phyloP scores from a whole-genome alignment of 2,888 invertebrate species.

The Notocelia uddmanniana region DNA sequence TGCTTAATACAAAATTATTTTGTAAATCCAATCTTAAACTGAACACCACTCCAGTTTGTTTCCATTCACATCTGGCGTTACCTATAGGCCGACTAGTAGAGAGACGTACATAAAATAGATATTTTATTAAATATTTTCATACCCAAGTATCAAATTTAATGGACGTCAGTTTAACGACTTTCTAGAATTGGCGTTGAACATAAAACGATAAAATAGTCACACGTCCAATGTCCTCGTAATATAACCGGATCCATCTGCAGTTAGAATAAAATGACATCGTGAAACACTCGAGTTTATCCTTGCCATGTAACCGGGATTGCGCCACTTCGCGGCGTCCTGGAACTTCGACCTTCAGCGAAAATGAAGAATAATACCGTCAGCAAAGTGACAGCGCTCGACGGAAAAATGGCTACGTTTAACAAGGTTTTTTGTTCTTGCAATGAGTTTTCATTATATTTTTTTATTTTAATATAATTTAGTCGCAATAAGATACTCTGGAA shows the following conservation, averaged over 20 bases:
- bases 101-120: too few species aligned
- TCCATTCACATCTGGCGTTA: too few species aligned
- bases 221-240: constrained; percentile 19
- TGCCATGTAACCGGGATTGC: constrained; percentile 39
- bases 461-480: not conserved
- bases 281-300: constrained; percentile 33
- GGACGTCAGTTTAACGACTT: constrained; percentile 14
- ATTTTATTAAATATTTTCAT: not conserved
- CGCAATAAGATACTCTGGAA: not conserved
- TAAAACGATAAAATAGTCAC: constrained; percentile 25
- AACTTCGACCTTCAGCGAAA: constrained; percentile 37
- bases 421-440: not conserved
- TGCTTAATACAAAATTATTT: too few species aligned
- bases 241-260: constrained; percentile 41
- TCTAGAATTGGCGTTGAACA: not conserved
- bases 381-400: constrained; percentile 22
- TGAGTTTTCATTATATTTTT: not conserved
- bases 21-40: too few species aligned
- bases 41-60: too few species aligned
- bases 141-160: not conserved
- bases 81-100: too few species aligned
- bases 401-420: constrained; percentile 25
- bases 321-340: constrained; percentile 32
- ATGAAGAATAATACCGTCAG: constrained; percentile 40
- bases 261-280: constrained; percentile 44